A percentile compares a stretch with the other conserved stretches of the same genome.
Evolutionary conservation across 2,113 vertebrate genomes (phyloP).

Genomic region (Dicentrarchus labrax): DNA sequence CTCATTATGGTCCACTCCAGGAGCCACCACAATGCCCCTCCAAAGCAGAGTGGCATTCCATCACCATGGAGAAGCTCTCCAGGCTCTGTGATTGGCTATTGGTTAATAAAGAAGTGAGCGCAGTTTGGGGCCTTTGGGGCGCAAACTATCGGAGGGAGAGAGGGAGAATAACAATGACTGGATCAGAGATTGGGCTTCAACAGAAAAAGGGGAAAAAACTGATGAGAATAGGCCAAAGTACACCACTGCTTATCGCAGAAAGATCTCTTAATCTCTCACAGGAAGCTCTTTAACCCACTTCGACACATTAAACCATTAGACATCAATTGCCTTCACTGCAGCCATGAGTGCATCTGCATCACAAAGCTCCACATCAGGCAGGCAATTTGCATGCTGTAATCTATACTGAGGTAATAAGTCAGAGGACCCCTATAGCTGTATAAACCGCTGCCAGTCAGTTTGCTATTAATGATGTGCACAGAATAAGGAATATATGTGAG

Average conservation of each 20-base stretch:
- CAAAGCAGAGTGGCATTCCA: slow-evolving; percentile 78
- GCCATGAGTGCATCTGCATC: slow-evolving; percentile 46
- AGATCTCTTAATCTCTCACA: slow-evolving; percentile 57
- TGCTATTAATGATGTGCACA: slow-evolving; percentile 4
- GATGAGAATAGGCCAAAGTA: slow-evolving; percentile 36
- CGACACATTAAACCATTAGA: slow-evolving; percentile 49
- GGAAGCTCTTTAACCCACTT: slow-evolving; percentile 55
- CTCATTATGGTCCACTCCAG: slow-evolving; percentile 75
- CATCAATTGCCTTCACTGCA: slow-evolving; percentile 41
- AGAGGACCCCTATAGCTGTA: slow-evolving; percentile 14
- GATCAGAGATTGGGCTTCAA: slow-evolving; percentile 47
- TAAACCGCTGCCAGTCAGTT: slow-evolving; percentile 6
- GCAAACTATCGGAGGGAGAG: slow-evolving; percentile 49
- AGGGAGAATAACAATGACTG: slow-evolving; percentile 69
- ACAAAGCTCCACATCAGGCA: slow-evolving; percentile 38
- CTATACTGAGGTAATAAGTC: slow-evolving; percentile 26
- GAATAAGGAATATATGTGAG: slow-evolving; percentile 30
- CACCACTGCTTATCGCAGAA: slow-evolving; percentile 17
- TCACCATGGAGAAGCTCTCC: slow-evolving; percentile 79
- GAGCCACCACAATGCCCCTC: slow-evolving; percentile 71
- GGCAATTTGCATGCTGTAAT: slow-evolving; percentile 51
- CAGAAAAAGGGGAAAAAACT: slow-evolving; percentile 15
- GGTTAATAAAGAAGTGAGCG: slow-evolving; percentile 71
- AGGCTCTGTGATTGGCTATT: slow-evolving; percentile 69
- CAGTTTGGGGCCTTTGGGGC: slow-evolving; percentile 68